Evolutionary conservation across 2,888 invertebrate species (phyloP).

Genomic region (Zaprionus lineosus): DNA sequence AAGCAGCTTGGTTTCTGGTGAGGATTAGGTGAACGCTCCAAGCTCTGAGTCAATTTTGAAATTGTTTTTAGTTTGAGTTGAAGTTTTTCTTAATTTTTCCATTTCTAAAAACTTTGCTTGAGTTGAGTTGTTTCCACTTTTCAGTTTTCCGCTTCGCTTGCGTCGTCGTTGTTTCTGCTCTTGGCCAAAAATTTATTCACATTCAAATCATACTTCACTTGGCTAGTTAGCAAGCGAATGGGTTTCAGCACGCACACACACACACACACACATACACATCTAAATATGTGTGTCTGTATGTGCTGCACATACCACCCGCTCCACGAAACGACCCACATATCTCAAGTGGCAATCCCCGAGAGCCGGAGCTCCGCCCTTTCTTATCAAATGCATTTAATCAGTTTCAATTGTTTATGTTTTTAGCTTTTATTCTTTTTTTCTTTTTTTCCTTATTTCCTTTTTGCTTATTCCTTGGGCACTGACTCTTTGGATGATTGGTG

Average conservation of each 20-base stretch:
- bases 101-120: too few relatives aligned
- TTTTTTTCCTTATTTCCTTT: conserved; percentile 4
- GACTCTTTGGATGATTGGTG: conserved; percentile 70
- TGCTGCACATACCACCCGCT: conserved; percentile 51
- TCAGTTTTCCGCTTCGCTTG: too few relatives aligned
- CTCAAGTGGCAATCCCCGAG: conserved; percentile 63
- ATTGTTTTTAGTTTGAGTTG: too few relatives aligned
- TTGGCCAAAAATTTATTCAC: conserved; percentile 61
- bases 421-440: conserved; percentile 15
- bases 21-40: too few relatives aligned
- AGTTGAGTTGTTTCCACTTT: too few relatives aligned
- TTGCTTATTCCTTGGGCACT: conserved; percentile 8
- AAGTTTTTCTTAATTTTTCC: too few relatives aligned
- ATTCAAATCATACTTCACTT: conserved; percentile 55
- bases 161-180: too few relatives aligned
- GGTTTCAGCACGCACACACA: conserved; percentile 41
- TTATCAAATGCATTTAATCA: conserved; percentile 78
- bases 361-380: conserved; percentile 42
- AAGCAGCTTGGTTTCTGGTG: too few relatives aligned
- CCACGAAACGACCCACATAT: conserved; percentile 43
- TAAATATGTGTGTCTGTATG: not conserved
- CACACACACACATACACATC: conserved; percentile 1
- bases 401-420: conserved; percentile 77
- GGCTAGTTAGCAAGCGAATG: conserved; percentile 44
- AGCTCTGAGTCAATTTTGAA: too few relatives aligned